Evolutionary conservation across 1,140 invertebrate species (phyloP).

Genomic region (Drosophila obscura): DNA sequence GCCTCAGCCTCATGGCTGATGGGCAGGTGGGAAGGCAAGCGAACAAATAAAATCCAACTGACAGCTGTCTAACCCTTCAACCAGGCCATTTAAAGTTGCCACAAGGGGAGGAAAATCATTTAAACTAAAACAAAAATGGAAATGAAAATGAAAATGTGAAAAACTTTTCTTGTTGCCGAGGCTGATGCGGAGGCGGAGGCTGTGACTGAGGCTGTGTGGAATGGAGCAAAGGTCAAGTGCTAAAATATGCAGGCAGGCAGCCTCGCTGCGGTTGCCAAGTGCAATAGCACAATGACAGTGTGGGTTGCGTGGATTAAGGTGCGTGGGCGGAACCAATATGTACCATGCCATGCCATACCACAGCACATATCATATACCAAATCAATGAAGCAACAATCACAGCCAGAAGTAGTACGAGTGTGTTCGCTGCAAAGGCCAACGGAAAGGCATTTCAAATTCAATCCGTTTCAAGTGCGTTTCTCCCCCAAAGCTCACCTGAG

Average conservation of each 20-base stretch:
- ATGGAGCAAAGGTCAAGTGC: slow-evolving; percentile 58
- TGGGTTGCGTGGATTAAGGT: slow-evolving; percentile 1
- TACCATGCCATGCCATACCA: not conserved
- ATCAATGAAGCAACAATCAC: slow-evolving; percentile 50
- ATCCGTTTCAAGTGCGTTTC: slow-evolving; percentile 60
- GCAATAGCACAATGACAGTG: slow-evolving; percentile 67
- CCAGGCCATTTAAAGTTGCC: slow-evolving; percentile 10
- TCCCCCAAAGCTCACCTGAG: slow-evolving; percentile 39
- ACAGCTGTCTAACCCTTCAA: slow-evolving; percentile 33
- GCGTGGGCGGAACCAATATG: slow-evolving; percentile 1
- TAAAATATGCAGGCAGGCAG: slow-evolving; percentile 59
- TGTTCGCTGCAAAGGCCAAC: not conserved
- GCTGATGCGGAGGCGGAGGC: no score
- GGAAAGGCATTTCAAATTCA: slow-evolving; percentile 67
- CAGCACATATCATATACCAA: slow-evolving; percentile 3
- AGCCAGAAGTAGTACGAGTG: not conserved
- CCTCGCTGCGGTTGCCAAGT: slow-evolving; percentile 58
- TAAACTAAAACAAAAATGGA: slow-evolving; percentile 34
- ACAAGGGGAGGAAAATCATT: slow-evolving; percentile 18
- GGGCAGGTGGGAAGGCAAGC: slow-evolving; percentile 23
- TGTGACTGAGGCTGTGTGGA: no score
- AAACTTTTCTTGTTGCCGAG: slow-evolving; percentile 21
- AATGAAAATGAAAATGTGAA: slow-evolving; percentile 31
- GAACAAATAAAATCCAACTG: slow-evolving; percentile 36
- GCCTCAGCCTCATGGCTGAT: not conserved